These are phyloP conservation scores for Melinaea marsaeus DNA, from an alignment of 2,888 invertebrate genomes.

Conservation along the genomic window DNA sequence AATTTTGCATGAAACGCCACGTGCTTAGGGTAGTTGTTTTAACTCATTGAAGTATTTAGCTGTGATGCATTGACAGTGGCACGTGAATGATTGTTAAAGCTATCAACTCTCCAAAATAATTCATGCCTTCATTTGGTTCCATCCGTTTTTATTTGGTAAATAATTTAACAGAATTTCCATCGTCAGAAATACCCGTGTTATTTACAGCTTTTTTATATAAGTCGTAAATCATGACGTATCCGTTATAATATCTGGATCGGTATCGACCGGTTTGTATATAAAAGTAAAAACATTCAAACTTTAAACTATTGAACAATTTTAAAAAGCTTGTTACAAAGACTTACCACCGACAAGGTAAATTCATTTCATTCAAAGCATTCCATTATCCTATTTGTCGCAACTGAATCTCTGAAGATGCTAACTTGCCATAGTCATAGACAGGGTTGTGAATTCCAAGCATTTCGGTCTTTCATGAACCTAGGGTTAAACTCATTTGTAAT, in stretches of 20 bases:
- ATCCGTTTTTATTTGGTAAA: not conserved
- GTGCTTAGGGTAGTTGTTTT: not conserved
- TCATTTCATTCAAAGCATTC: conserved; percentile 1
- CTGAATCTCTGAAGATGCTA: not conserved
- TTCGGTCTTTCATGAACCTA: conserved; percentile 33
- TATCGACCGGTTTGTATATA: not conserved
- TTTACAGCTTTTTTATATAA: not conserved
- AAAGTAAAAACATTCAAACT: no score
- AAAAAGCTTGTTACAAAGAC: not conserved
- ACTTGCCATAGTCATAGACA: conserved; percentile 1
- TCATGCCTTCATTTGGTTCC: not conserved
- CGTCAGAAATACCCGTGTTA: not conserved
- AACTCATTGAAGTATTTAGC: conserved; percentile 1
- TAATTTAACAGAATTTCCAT: not conserved
- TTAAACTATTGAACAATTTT: no score
- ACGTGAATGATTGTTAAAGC: not conserved
- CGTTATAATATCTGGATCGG: not conserved
- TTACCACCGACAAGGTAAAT: not conserved
- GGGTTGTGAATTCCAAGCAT: conserved; percentile 31
- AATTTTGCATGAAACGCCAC: not conserved
- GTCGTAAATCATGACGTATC: not conserved
- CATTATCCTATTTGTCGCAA: conserved; percentile 2
- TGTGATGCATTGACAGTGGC: not conserved
- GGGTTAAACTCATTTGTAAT: conserved; percentile 23
- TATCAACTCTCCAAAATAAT: not conserved